Percentiles rank a stretch among this genome's conserved stretches.
phyloP scores from a whole-genome alignment of 2,797 vertebrate species.

The Synaphobranchus kaupii region DNA sequence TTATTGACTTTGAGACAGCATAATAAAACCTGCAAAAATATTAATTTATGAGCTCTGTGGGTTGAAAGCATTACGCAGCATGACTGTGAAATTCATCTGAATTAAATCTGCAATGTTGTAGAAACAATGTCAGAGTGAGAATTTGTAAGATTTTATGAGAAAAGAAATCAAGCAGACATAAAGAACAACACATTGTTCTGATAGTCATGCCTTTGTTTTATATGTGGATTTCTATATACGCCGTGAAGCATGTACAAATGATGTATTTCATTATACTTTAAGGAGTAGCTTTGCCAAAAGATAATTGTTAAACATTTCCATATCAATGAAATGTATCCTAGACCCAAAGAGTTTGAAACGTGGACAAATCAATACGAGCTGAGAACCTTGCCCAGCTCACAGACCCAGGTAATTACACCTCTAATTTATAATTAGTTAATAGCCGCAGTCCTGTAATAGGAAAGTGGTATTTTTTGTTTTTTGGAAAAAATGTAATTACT shows the following conservation, averaged over 20 bases:
- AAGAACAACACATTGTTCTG: constrained; percentile 54
- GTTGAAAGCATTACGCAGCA: not conserved
- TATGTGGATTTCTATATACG: constrained; percentile 42
- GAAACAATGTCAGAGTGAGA: constrained; percentile 8
- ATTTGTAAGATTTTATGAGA: constrained; percentile 9
- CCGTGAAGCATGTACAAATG: constrained; percentile 43
- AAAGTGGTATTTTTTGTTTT: not conserved
- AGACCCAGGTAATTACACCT: not conserved
- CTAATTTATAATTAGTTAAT: too few species aligned
- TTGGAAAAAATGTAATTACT: too few species aligned
- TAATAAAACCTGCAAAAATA: not conserved
- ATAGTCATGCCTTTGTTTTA: constrained; percentile 43
- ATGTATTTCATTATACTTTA: constrained; percentile 55
- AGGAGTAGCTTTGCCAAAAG: constrained; percentile 46
- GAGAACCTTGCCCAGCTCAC: not conserved
- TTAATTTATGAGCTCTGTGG: not conserved
- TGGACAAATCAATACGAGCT: not conserved
- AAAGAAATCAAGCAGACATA: constrained; percentile 33
- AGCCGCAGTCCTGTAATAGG: not conserved
- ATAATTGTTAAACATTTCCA: constrained; percentile 54
- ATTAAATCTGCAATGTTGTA: not conserved
- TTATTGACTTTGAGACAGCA: not conserved
- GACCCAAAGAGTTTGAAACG: constrained; percentile 18
- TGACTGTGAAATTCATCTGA: not conserved
- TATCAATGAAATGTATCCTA: constrained; percentile 54